These are phyloP conservation scores for Cyprinodon diabolis DNA, from an alignment of 2,797 vertebrate genomes.

Conservation along the genomic window DNA sequence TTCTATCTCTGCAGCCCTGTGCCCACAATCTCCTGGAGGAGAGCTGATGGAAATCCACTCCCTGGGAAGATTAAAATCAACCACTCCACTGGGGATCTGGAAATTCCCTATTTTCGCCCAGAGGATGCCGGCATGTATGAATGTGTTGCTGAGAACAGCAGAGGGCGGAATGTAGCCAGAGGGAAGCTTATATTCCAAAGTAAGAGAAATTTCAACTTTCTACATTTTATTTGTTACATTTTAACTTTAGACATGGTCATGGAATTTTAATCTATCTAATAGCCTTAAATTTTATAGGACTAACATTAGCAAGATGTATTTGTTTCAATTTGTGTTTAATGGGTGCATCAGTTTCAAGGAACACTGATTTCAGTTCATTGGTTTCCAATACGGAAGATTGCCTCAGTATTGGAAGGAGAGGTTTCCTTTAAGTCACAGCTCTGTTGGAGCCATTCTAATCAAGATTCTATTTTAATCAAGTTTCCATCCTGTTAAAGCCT, in stretches of 20 bases:
- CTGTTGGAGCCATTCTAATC: neutral
- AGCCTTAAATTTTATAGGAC: neutral
- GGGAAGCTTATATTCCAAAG: conserved; percentile 90
- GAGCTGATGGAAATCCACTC: conserved; percentile 89
- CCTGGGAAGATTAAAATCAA: conserved; percentile 91
- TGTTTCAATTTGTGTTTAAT: neutral
- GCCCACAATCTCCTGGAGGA: conserved; percentile 90
- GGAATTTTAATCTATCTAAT: neutral
- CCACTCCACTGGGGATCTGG: conserved; percentile 88
- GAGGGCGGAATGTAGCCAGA: conserved; percentile 87
- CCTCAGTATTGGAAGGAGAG: no score
- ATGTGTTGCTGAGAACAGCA: conserved; percentile 90
- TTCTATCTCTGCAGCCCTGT: conserved; percentile 83
- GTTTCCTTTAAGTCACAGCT: neutral
- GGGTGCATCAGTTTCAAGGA: no score
- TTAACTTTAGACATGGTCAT: neutral
- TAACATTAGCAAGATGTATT: neutral
- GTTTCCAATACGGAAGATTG: neutral
- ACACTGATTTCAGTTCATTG: no score
- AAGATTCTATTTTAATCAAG: neutral
- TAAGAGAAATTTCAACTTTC: conserved; percentile 52
- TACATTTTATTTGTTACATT: conserved; percentile 6
- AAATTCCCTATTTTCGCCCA: conserved; percentile 94
- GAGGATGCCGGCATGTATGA: conserved; percentile 91
- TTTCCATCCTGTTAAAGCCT: neutral